Base-by-base conservation (phyloP, 2,888 invertebrate genomes). In the Orthonychiurus folsomi region DNA sequence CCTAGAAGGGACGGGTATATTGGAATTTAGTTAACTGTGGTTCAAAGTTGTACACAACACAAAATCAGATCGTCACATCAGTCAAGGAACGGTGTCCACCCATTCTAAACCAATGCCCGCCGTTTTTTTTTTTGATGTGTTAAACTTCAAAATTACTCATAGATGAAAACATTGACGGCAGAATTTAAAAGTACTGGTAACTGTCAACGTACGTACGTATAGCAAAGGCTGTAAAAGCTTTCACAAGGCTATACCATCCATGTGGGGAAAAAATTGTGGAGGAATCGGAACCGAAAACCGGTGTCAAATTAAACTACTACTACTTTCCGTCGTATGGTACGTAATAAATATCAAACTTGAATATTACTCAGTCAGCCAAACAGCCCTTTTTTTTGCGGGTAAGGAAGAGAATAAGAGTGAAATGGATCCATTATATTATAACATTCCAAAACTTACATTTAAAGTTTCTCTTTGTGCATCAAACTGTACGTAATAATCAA, bases 1-100 rank as follows among this genome's bases (percentile, higher is more conserved):
- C 97, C 95, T 96, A 81, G 63, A 67, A 63, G 24, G 37, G 37
- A n/a, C n/a, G n/a, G n/a, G n/a, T n/a, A n/a, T n/a, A n/a, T n/a
- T n/a, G 37, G 5, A 37, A 37, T 37, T 37, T 15, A 37, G 37
- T 37, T 37, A 37, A 5, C 15, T n/a, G n/a, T 15, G 37, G 37
- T n/a, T n/a, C n/a, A n/a, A n/a, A n/a, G n/a, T n/a, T n/a, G n/a
- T 37, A 37, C 37, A 9, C 37, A 37, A 37, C 37, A 37, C 37
- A 37, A 37, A 37, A n/a, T n/a, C n/a, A n/a, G n/a, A n/a, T n/a
- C n/a, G n/a, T n/a, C n/a, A n/a, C n/a, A n/a, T n/a, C n/a, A n/a
- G n/a, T n/a, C n/a, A n/a, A n/a, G n/a, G n/a, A n/a, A n/a, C n/a
- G n/a, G n/a, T n/a, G n/a, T n/a, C n/a, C n/a, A n/a, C n/a, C n/a